These are phyloP conservation scores for Deroplatys truncata DNA, from an alignment of 2,888 invertebrate species.

Conservation along the genomic window DNA sequence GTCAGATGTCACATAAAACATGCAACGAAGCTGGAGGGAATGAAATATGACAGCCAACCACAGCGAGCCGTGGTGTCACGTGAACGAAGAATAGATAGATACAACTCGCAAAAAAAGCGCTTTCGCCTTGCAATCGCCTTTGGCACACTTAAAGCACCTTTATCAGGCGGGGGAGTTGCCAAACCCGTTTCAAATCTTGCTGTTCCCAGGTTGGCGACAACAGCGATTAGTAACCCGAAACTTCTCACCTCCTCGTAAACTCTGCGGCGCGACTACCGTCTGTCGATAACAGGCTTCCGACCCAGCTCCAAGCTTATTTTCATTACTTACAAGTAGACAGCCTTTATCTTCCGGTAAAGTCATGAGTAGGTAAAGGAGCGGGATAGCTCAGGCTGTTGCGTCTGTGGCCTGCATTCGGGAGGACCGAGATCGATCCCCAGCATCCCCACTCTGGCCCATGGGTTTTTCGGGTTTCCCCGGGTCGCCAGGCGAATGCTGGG, in stretches of 20 bases:
- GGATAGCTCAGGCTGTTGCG: too few relatives aligned
- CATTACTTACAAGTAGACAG: too few relatives aligned
- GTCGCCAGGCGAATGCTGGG: too few relatives aligned
- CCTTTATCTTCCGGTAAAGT: too few relatives aligned
- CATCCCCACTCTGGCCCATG: too few relatives aligned
- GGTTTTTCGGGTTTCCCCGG: too few relatives aligned
- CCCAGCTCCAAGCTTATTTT: too few relatives aligned
- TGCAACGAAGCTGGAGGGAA: neutral
- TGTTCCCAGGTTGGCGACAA: neutral
- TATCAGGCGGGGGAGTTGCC: neutral
- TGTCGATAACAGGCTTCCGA: too few relatives aligned
- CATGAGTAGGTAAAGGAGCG: too few relatives aligned
- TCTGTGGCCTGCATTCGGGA: too few relatives aligned
- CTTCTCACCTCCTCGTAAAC: neutral
- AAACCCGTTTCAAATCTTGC: neutral
- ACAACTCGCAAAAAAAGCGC: neutral
- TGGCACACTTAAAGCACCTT: neutral
- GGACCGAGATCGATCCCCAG: too few relatives aligned
- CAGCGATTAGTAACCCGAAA: neutral
- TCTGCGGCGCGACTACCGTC: neutral
- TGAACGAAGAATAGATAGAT: neutral
- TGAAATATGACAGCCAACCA: neutral
- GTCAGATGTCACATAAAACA: neutral
- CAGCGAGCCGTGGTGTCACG: too few relatives aligned
- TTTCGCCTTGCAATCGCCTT: neutral